These are phyloP conservation scores for Centropristis striata DNA, from an alignment of 2,113 vertebrate genomes.

Conservation along the genomic window DNA sequence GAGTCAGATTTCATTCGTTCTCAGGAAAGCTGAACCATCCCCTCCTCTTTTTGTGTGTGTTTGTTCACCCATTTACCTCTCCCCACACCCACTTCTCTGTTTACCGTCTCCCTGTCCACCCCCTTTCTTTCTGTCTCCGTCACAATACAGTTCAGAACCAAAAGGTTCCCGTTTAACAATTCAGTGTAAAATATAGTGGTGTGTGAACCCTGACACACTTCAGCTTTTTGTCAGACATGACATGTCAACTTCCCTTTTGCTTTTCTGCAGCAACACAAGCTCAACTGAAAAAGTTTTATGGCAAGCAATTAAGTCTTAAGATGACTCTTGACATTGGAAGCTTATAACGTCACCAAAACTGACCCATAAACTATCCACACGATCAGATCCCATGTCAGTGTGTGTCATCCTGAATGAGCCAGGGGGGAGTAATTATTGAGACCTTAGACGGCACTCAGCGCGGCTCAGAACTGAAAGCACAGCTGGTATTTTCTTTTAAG, in stretches of 20 bases:
- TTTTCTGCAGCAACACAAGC: slow-evolving; percentile 14
- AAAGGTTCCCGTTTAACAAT: slow-evolving; percentile 45
- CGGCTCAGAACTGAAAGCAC: slow-evolving; percentile 54
- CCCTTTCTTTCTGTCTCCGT: slow-evolving; percentile 40
- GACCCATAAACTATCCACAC: slow-evolving; percentile 47
- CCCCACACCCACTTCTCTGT: slow-evolving; percentile 59
- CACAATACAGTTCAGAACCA: slow-evolving; percentile 27
- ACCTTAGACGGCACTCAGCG: slow-evolving; percentile 51
- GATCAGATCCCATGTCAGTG: slow-evolving; percentile 63
- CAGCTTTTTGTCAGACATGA: slow-evolving; percentile 29
- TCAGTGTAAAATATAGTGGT: slow-evolving; percentile 29
- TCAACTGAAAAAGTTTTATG: slow-evolving; percentile 41
- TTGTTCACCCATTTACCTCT: slow-evolving; percentile 59
- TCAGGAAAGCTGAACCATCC: slow-evolving; percentile 63
- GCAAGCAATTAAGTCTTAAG: slow-evolving; percentile 29
- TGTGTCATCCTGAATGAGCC: slow-evolving; percentile 66
- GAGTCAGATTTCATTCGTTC: slow-evolving; percentile 73
- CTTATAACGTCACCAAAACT: slow-evolving; percentile 31
- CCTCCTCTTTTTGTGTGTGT: slow-evolving; percentile 49
- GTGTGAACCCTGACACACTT: slow-evolving; percentile 19
- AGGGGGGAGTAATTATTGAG: slow-evolving; percentile 61
- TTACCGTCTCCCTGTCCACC: slow-evolving; percentile 49
- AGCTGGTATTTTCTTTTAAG: slow-evolving; percentile 68
- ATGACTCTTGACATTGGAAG: slow-evolving; percentile 50
- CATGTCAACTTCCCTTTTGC: slow-evolving; percentile 13